Evolutionary conservation across 2,888 invertebrate genomes (phyloP), one percentile per base, ranked within the genome.

Genomic region (Caenorhabditis sinica): DNA sequence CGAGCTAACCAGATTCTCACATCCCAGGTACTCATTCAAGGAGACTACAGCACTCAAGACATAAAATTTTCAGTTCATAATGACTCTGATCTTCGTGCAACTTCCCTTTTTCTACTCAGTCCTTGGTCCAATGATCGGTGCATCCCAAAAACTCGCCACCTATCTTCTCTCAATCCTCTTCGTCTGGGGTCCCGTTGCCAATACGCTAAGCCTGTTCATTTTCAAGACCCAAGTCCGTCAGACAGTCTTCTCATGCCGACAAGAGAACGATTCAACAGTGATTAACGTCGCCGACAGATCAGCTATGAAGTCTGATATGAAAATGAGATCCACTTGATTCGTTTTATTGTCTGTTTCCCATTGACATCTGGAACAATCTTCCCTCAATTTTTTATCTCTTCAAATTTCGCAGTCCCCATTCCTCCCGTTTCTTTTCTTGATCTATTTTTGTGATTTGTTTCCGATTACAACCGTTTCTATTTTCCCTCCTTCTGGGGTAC

Each of bases 141-240:
- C 30, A 25, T 76, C 76, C 15, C 49, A 68, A 13, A 36, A 60
- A 36, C 76, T 76, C 2, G 68, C 68, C 60, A 76, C 76, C 13
- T 76, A 76, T 36, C 60, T 69, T 33, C 49, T 76, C 36, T 76
- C 76, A 8, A 68, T 61, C 9, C 76, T 76, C 2, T 76, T 76
- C 28, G 76, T 76, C 28, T 76, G 76, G 76, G 76, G 76, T 36
- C 76, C 76, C 60, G 76, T 76, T n/a, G 68, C 68, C 76, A 76
- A 76, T n/a, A 66, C 68, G 1, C 20, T 36, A 11, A 40, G 28
- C 17, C 36, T 76, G 0, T 68, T 68, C 40, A 23, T 69, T 8
- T 68, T 76, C 76, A 68, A 69, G 15, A 76, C 76, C 0, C 56
- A 68, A 40, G 61, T 76, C 25, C 45, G 76, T 17, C 40, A 68